Conservation (phyloP, 2,797 vertebrate genomes). For the Mus spretus region DNA sequence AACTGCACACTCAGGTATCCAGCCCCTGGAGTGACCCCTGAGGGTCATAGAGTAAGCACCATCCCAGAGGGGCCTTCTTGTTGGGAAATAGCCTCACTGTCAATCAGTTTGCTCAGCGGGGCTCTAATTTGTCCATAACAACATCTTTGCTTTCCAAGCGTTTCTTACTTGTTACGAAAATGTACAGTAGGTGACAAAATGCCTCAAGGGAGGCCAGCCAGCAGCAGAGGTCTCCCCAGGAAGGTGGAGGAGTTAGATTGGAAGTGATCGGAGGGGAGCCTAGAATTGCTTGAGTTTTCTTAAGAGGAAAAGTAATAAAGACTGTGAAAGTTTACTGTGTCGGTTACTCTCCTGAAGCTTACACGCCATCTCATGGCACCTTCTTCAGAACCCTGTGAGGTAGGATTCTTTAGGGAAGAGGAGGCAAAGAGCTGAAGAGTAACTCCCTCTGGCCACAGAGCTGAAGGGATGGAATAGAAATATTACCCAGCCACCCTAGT, state of each 20-base stretch:
- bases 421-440: slow-evolving; percentile 21
- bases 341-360: background rate
- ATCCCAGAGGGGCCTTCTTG: background rate
- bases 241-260: background rate
- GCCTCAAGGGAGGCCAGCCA: background rate
- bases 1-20: background rate
- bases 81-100: slow-evolving; percentile 6
- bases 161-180: slow-evolving; percentile 21
- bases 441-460: background rate
- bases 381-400: background rate
- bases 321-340: background rate
- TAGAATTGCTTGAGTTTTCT: slow-evolving; percentile 25
- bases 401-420: background rate
- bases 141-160: background rate
- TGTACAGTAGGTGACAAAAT: background rate
- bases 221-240: background rate
- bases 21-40: background rate
- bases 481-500: background rate
- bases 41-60: background rate
- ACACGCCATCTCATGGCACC: background rate
- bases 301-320: slow-evolving; percentile 39
- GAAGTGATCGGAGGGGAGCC: background rate
- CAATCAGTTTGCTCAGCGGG: slow-evolving; percentile 18
- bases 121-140: background rate
- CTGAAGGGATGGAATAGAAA: background rate